Percentiles rank a stretch among this genome's conserved stretches.
These are phyloP conservation scores for Trissolcus basalis DNA, from an alignment of 1,140 invertebrate genomes.

Conservation along the genomic window DNA sequence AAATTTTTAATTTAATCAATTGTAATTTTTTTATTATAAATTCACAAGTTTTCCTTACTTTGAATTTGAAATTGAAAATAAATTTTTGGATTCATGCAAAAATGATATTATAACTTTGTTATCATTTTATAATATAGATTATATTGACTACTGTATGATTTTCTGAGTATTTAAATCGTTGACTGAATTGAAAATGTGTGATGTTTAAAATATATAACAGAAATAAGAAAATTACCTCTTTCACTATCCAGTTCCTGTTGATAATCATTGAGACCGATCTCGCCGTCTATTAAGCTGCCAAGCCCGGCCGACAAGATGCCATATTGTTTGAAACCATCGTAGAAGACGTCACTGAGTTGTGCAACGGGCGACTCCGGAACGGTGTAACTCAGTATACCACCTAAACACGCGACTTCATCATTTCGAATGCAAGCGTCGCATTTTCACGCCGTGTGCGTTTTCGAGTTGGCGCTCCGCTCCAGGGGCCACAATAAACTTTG, in stretches of 20 bases:
- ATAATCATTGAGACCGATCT: conserved; percentile 83
- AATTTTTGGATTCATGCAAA: no score
- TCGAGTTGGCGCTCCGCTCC: conserved; percentile 25
- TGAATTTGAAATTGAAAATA: no score
- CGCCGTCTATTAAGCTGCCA: conserved; percentile 84
- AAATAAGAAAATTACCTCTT: conserved; percentile 74
- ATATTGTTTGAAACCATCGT: conserved; percentile 80
- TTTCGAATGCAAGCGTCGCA: conserved; percentile 38
- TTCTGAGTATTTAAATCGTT: no score
- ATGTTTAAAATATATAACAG: not conserved
- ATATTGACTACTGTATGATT: no score
- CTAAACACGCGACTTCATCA: conserved; percentile 71
- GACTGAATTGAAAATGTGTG: no score
- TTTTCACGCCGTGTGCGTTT: conserved; percentile 44
- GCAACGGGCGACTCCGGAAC: conserved; percentile 80
- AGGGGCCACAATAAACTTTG: conserved; percentile 24
- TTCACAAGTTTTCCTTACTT: no score
- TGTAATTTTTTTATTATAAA: no score
- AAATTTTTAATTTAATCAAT: no score
- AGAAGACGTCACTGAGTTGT: conserved; percentile 82
- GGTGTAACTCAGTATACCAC: conserved; percentile 82
- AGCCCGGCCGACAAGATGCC: conserved; percentile 78
- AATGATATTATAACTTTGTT: no score
- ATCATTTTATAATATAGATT: no score
- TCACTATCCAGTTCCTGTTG: conserved; percentile 79